Conservation (phyloP, 2,113 vertebrate species). For the Neolamprologus modestus region DNA sequence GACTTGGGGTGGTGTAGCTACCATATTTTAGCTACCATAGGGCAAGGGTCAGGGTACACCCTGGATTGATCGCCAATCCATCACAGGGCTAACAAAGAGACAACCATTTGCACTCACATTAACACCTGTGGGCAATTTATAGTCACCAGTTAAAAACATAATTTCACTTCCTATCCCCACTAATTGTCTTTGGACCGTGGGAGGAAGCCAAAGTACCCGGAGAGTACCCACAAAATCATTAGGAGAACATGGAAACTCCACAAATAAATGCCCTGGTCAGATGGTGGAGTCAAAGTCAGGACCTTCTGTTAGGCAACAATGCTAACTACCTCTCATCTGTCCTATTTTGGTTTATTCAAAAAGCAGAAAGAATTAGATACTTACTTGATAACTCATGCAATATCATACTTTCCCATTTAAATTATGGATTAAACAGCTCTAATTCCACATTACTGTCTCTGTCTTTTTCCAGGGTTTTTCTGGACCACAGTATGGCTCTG, state of each 20-base stretch:
- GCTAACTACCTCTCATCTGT: background rate
- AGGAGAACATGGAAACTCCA: background rate
- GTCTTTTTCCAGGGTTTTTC: conserved; percentile 55
- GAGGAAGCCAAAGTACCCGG: background rate
- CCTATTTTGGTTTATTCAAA: background rate
- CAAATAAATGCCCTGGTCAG: background rate
- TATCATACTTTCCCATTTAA: background rate
- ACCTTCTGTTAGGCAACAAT: background rate
- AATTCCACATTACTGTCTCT: background rate
- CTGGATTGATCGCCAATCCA: background rate
- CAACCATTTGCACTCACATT: background rate
- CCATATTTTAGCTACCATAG: background rate
- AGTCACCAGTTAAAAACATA: background rate
- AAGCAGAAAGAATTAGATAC: background rate
- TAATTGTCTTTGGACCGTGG: background rate
- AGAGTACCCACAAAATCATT: background rate
- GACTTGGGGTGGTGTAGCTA: background rate
- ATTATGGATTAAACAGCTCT: background rate
- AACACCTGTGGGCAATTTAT: background rate
- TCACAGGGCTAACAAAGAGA: background rate
- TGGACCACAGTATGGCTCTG: conserved; percentile 67
- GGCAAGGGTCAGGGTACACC: background rate
- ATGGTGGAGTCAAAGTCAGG: background rate
- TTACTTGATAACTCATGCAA: background rate
- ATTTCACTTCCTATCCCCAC: background rate